These are phyloP conservation scores for Excalfactoria chinensis DNA, from an alignment of 2,113 vertebrate species.

Conservation along the genomic window DNA sequence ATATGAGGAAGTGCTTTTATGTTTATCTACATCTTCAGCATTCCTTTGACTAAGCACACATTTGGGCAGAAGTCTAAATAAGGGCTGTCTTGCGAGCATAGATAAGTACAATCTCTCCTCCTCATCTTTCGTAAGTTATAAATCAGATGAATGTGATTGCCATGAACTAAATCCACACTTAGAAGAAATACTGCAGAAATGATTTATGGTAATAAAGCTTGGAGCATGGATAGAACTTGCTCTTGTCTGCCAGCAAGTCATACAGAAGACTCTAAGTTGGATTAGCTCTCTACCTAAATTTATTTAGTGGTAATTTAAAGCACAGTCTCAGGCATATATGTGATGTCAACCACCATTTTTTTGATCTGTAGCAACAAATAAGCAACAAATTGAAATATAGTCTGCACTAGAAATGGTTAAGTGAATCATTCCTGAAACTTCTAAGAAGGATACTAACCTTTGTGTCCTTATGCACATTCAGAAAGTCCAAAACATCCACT, in stretches of 20 bases:
- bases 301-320: neutral
- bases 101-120: neutral
- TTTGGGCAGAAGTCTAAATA: neutral
- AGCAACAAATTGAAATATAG: neutral
- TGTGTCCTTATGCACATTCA: conserved; percentile 72
- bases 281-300: neutral
- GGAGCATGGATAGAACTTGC: neutral
- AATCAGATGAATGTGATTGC: neutral
- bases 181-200: neutral
- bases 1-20: neutral
- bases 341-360: neutral
- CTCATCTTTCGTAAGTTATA: fast-evolving
- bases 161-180: neutral
- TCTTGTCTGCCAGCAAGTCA: neutral
- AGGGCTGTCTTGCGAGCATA: neutral
- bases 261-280: neutral
- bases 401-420: neutral
- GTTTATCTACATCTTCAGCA: neutral
- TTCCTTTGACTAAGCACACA: neutral
- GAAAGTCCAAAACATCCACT: conserved; percentile 28
- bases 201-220: neutral
- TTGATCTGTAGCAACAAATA: neutral
- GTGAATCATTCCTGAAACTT: neutral
- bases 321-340: neutral
- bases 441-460: conserved; percentile 77